phyloP scores from a whole-genome alignment of 2,113 vertebrate species.

The Cottus gobio region DNA sequence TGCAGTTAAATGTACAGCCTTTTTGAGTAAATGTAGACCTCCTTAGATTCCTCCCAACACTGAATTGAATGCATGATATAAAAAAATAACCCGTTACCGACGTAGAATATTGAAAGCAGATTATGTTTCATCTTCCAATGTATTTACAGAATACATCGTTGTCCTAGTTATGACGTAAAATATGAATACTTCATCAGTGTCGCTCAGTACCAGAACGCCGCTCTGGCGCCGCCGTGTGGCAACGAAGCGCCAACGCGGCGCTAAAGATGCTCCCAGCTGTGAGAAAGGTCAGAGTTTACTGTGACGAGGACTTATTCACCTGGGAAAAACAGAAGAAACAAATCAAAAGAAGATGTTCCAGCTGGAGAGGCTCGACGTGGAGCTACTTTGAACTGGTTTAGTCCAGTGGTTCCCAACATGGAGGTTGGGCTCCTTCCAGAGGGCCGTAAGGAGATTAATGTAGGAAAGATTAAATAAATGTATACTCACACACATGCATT shows the following conservation, averaged over 20 bases:
- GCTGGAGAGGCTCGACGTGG: not conserved
- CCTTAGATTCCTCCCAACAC: not conserved
- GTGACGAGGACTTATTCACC: not conserved
- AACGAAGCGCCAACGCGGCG: fast-evolving
- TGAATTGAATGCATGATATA: not conserved
- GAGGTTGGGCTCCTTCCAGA: not conserved
- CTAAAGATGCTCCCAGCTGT: not conserved
- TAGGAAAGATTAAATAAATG: not conserved
- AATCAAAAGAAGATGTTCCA: not conserved
- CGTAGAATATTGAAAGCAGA: not conserved
- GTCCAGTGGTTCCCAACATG: not conserved
- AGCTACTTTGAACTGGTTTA: not conserved
- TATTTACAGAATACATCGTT: not conserved
- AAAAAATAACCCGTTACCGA: too few relatives aligned
- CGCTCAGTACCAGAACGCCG: not conserved
- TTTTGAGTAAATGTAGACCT: not conserved
- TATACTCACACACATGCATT: not conserved
- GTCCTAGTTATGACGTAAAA: not conserved
- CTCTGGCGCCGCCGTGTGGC: conserved; percentile 38
- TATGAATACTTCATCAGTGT: not conserved
- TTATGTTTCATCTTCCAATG: not conserved
- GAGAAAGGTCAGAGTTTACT: not conserved
- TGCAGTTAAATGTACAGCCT: not conserved
- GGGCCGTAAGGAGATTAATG: not conserved
- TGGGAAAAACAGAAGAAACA: not conserved